Evolutionary conservation across 2,888 invertebrate species (phyloP).

Genomic region (Apocheima hispidaria): DNA sequence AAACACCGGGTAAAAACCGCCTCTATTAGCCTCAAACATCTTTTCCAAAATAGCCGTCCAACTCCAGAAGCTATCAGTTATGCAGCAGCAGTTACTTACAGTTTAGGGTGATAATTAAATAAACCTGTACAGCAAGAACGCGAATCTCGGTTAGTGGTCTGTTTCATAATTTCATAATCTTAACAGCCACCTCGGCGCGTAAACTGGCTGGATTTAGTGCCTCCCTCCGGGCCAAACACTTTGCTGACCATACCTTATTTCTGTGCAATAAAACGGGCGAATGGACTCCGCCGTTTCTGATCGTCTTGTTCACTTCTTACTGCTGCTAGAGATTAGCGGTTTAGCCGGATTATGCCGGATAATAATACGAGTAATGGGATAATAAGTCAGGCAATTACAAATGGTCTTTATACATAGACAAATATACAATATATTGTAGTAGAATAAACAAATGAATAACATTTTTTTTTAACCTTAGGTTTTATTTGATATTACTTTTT

Average conservation of each 20-base stretch:
- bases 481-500: too few species aligned
- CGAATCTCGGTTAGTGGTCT: constrained; percentile 73
- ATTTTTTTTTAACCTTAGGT: too few species aligned
- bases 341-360: constrained; percentile 13
- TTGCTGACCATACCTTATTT: constrained; percentile 76
- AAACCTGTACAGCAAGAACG: constrained; percentile 60
- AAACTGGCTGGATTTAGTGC: constrained; percentile 77
- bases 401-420: too few species aligned
- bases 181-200: constrained; percentile 73
- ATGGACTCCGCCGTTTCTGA: constrained; percentile 61
- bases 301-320: constrained; percentile 52
- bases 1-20: too few species aligned
- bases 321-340: constrained; percentile 10
- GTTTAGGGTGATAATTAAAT: constrained; percentile 59
- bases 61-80: constrained; percentile 23
- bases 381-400: background rate
- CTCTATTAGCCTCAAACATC: background rate
- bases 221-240: constrained; percentile 69
- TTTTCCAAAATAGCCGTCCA: background rate
- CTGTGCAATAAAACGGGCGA: constrained; percentile 65
- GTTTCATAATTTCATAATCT: constrained; percentile 83
- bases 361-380: background rate
- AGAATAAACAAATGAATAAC: too few species aligned
- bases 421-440: too few species aligned
- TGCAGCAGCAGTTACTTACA: constrained; percentile 42